Evolutionary conservation across 92 coral and sea anemone species (phyloP), one percentile per base, ranked within the genome.

Genomic region (Pocillopora meandrina): DNA sequence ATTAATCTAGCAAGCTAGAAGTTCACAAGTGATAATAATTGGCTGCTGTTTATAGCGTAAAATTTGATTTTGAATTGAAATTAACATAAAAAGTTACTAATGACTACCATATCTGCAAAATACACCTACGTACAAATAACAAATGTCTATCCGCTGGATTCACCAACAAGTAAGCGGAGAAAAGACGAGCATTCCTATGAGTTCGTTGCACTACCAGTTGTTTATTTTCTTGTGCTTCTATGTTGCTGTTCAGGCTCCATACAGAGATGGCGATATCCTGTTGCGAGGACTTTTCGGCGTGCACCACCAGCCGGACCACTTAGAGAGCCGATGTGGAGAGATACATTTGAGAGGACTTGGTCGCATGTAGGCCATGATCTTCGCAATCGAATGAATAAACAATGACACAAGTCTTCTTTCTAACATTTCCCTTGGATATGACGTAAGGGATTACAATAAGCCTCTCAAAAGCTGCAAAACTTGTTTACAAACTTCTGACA

Each of bases 341-440:
- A 59, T 95, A 42, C 2, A 42, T 72, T 90, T 90, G 77, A 75
- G 89, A 7, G 93, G 96, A 61, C 83, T 95, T 21, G 93, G 92
- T n/a, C 87, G 93, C 19, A 85, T 86, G 1, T 93, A 95, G 58
- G 98, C 97, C 21, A 93, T 95, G 97, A 62, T 93, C 63, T 95
- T 84, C 71, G 97, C 98, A 13, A 84, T 93, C 63, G 82, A 82
- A 21, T 70, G 85, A 71, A 80, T 95, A 13, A 95, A 95, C 87
- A 91, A 89, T 31, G 79, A 95, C 72, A 21, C 70, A 8, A 71
- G 65, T 6, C 36, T 95, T 33, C 71, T 95, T 42, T 91, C 93
- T 42, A 95, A 95, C 70, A 75, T 95, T 13, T 89, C 95, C 0
- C 93, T 95, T 0, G 98, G 98, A 0, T 77, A 77, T 9, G 81